These are phyloP conservation scores for Guaruba guarouba DNA, from an alignment of 2,113 vertebrate genomes.

Conservation along the genomic window DNA sequence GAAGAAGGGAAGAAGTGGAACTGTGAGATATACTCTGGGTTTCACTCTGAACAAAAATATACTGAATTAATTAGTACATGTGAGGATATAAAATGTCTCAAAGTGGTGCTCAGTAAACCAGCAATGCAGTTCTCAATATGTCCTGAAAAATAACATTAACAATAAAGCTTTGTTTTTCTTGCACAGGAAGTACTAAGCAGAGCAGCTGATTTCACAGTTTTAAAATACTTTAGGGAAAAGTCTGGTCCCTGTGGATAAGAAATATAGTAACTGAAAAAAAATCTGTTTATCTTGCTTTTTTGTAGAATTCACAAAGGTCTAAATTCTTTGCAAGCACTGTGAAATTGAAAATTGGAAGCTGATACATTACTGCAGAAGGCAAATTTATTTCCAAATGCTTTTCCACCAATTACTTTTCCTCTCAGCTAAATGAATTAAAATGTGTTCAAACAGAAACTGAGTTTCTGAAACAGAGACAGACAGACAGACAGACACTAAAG, in stretches of 20 bases:
- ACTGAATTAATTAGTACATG: neutral
- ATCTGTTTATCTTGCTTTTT: conserved; percentile 26
- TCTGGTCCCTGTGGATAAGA: conserved; percentile 45
- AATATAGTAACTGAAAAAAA: neutral
- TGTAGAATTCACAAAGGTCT: conserved; percentile 23
- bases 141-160: neutral
- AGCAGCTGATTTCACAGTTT: conserved; percentile 43
- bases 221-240: conserved; percentile 57
- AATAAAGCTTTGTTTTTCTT: conserved; percentile 11
- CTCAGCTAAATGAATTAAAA: conserved; percentile 17
- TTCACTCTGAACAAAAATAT: neutral
- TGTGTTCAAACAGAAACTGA: conserved; percentile 36
- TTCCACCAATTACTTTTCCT: conserved; percentile 38
- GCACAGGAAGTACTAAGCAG: neutral
- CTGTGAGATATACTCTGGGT: neutral
- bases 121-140: neutral
- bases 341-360: conserved; percentile 41
- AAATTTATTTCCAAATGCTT: conserved; percentile 55
- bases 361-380: neutral
- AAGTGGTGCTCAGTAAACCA: neutral
- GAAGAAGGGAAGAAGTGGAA: neutral
- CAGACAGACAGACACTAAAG: neutral
- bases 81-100: neutral
- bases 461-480: conserved; percentile 37
- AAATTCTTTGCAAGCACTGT: neutral